Base-by-base conservation (phyloP, 2,888 invertebrate genomes). In the Scotopteryx bipunctaria region DNA sequence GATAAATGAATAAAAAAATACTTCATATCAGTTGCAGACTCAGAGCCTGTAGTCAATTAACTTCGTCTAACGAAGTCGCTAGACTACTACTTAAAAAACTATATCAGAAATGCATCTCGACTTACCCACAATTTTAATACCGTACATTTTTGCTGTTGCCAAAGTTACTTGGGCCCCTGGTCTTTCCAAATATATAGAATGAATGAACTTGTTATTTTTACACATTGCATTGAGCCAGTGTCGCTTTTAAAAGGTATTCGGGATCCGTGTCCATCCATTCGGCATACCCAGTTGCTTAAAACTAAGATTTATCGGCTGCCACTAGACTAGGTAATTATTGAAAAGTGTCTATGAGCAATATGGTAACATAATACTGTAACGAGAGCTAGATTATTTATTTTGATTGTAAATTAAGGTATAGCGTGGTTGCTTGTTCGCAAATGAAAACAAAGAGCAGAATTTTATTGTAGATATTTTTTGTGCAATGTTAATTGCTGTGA, bases 281-380 rank as follows among this genome's bases (percentile, higher is more conserved):
- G 14, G 44, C 32, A 48, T 43, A 44, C 54, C 54, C 54, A 54
- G 54, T 54, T 54, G 54, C 48, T 54, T 45, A 14, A 36, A 40
- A 44, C 40, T 21, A 45, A 33, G 38, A 33, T 35, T 43, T 43
- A 42, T 35, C 23, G 9, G 33, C 44, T 44, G 40, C 43, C 48
- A 33, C 15, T 45, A 44, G 40, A 37, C 16, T 38, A 38, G 27
- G 8, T 42, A 31, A 27, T 40, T 33, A 35, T 44, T 33, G 19
- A 44, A 35, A 25, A 40, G 27, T n/a, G 17, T 32, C 14, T 37
- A 44, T 8, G 25, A 44, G 40, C 40, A 40, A 51, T 45, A 40
- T 33, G 17, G 8, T 37, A 31, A 37, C 15, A 32, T 13, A 14
- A 36, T 49, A 16, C 15, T 38, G 21, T 38, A 44, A 50, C 44